A percentile compares a stretch with the other conserved stretches of the same genome.
These are phyloP conservation scores for Marronus borbonicus DNA, from an alignment of 2,888 invertebrate genomes.

Conservation along the genomic window DNA sequence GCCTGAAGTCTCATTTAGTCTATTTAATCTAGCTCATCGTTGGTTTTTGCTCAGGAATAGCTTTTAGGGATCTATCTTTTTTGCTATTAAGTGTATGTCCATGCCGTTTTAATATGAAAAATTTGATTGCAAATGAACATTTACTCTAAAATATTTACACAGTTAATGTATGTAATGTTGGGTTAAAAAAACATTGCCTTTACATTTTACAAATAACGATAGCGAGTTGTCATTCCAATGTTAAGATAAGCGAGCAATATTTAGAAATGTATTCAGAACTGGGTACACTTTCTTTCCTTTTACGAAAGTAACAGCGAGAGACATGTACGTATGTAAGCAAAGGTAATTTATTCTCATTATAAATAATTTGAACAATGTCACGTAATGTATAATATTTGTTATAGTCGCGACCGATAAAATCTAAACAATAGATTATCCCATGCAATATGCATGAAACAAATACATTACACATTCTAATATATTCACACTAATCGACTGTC, in stretches of 20 bases:
- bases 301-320: conserved; percentile 9
- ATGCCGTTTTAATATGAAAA: too few relatives aligned
- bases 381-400: conserved; percentile 51
- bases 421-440: conserved; percentile 62
- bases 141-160: too few relatives aligned
- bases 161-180: too few relatives aligned
- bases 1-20: too few relatives aligned
- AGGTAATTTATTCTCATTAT: conserved; percentile 50
- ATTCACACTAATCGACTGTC: conserved; percentile 63
- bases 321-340: background rate
- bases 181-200: too few relatives aligned
- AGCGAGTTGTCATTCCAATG: background rate
- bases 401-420: conserved; percentile 56
- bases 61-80: too few relatives aligned
- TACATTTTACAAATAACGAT: too few relatives aligned
- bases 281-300: conserved; percentile 2
- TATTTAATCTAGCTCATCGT: too few relatives aligned
- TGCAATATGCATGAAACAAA: conserved; percentile 63
- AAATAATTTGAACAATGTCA: conserved; percentile 50
- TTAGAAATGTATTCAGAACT: background rate
- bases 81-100: too few relatives aligned
- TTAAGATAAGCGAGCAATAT: background rate
- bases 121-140: too few relatives aligned
- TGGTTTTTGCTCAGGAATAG: too few relatives aligned
- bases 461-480: conserved; percentile 63